Conservation (phyloP, 1,140 invertebrate genomes). For the Euura saliciscinereae region DNA sequence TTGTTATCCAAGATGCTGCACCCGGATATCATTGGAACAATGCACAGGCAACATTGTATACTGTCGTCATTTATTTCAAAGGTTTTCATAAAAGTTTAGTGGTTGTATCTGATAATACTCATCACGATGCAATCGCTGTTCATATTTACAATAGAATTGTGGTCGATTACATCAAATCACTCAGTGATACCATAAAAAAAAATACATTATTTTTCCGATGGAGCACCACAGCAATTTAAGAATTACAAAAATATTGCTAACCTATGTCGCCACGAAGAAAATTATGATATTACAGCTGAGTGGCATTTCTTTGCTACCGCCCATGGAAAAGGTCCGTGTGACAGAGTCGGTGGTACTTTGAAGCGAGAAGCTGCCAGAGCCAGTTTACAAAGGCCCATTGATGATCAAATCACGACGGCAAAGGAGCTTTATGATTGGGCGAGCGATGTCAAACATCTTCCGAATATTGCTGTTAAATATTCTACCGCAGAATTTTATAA, state of each 20-base stretch:
- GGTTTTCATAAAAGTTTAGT: slow-evolving; percentile 19
- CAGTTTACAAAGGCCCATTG: slow-evolving; percentile 19
- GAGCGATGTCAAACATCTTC: not conserved
- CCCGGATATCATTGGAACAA: slow-evolving; percentile 42
- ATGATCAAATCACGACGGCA: not conserved
- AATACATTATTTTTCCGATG: slow-evolving; percentile 25
- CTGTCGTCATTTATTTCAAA: slow-evolving; percentile 32
- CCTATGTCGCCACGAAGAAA: not conserved
- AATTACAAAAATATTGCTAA: slow-evolving; percentile 28
- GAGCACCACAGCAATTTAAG: slow-evolving; percentile 28
- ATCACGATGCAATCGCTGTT: slow-evolving; percentile 16
- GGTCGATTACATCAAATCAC: slow-evolving; percentile 12
- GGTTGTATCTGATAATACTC: slow-evolving; percentile 23
- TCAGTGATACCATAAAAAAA: slow-evolving; percentile 4
- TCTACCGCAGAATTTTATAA: too few relatives aligned
- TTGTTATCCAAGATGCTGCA: slow-evolving; percentile 35
- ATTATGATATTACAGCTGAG: slow-evolving; percentile 25
- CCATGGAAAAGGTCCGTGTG: slow-evolving; percentile 33
- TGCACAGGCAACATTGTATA: slow-evolving; percentile 37
- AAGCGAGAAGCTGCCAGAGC: slow-evolving; percentile 21
- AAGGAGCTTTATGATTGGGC: not conserved
- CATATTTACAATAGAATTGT: slow-evolving; percentile 8
- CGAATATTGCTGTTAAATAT: not conserved
- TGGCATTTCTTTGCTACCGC: slow-evolving; percentile 41
- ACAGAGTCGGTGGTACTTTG: slow-evolving; percentile 23